These are phyloP conservation scores for Melanerpes formicivorus DNA, from an alignment of 2,113 vertebrate species.

Conservation along the genomic window DNA sequence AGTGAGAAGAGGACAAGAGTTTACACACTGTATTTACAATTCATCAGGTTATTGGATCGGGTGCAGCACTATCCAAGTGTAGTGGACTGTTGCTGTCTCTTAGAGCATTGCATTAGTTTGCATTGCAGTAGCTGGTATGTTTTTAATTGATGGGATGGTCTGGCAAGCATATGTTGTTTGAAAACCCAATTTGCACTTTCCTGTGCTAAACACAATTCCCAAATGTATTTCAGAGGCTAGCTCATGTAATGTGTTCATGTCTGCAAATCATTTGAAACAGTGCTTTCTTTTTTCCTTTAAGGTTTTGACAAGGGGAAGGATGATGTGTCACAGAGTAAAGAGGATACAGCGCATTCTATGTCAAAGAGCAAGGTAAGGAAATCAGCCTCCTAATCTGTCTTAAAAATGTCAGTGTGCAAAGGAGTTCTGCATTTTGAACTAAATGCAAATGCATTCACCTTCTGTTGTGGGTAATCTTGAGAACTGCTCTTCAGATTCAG, in stretches of 20 bases:
- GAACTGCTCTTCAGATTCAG: not conserved
- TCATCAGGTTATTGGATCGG: not conserved
- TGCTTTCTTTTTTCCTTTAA: conserved; percentile 63
- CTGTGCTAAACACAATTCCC: not conserved
- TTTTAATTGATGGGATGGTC: not conserved
- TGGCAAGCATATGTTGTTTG: not conserved
- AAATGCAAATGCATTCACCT: not conserved
- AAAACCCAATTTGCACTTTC: not conserved
- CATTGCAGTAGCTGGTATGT: not conserved
- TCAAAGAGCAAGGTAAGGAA: conserved; percentile 95
- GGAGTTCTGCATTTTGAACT: not conserved
- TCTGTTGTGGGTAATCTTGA: not conserved
- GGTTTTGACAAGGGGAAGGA: conserved; percentile 94
- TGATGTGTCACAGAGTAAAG: conserved; percentile 87
- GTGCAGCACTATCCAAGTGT: not conserved
- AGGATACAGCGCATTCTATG: conserved; percentile 89
- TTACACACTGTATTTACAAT: not conserved
- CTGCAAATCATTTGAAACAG: not conserved
- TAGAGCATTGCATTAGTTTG: not conserved
- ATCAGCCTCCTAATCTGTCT: not conserved
- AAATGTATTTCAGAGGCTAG: not conserved
- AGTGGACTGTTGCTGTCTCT: not conserved
- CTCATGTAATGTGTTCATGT: not conserved
- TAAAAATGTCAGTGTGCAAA: not conserved
- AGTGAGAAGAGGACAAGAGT: not conserved